phyloP scores from a whole-genome alignment of 2,113 vertebrate species.

The Leptobrachium leishanense region DNA sequence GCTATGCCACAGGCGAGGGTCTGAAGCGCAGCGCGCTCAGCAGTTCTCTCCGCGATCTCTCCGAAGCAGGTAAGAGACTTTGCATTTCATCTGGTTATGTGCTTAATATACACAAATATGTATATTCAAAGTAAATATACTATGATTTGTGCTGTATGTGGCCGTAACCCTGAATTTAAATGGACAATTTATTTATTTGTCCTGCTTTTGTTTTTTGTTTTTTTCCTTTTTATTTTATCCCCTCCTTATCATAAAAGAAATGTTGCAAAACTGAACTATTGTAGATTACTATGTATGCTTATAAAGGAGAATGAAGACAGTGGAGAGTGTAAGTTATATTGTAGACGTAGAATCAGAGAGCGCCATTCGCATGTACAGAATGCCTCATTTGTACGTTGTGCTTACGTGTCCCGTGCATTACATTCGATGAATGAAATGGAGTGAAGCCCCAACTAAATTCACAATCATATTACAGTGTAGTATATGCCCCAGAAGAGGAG shows the following conservation, averaged over 20 bases:
- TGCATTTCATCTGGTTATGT: conserved; percentile 23
- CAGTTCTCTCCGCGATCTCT: conserved; percentile 93
- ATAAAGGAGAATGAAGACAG: conserved; percentile 52
- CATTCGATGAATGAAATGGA: conserved; percentile 74
- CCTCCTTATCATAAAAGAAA: too few relatives aligned
- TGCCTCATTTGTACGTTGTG: conserved; percentile 57
- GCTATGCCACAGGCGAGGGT: conserved; percentile 87
- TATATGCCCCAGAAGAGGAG: too few relatives aligned
- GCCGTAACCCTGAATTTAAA: not conserved
- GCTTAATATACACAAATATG: conserved; percentile 45
- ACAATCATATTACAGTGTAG: not conserved
- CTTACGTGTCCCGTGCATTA: conserved; percentile 56
- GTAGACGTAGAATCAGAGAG: conserved; percentile 49
- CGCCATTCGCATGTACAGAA: conserved; percentile 50
- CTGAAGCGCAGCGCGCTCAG: conserved; percentile 93
- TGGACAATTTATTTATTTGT: conserved; percentile 7
- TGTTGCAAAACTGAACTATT: conserved; percentile 33
- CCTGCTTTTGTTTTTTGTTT: conserved; percentile 12
- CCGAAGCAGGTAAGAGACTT: conserved; percentile 85
- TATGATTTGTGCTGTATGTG: conserved; percentile 41
- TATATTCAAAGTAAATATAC: conserved; percentile 45
- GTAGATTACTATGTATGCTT: conserved; percentile 56
- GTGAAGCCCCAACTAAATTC: conserved; percentile 63
- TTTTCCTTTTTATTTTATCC: not conserved
- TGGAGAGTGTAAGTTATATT: conserved; percentile 53